Base-by-base conservation (phyloP, 1,140 invertebrate species). In the Lucilia sericata region DNA sequence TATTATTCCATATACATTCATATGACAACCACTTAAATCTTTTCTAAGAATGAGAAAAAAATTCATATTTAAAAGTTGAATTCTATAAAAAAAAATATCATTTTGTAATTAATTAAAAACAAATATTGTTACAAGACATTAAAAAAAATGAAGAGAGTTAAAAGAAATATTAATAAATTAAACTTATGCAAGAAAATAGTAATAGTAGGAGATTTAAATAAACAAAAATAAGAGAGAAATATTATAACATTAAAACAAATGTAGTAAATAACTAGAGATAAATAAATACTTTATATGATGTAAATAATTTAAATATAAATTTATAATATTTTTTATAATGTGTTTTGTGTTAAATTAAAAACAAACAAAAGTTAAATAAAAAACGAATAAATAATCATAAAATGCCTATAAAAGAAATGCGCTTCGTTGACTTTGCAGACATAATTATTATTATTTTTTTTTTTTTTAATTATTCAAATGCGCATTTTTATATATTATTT, bases 331-430 rank as follows among this genome's bases (percentile, higher is more conserved):
- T 30, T 30, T n/a, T n/a, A n/a, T 2, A 42, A 42, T 42, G 42
- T 2, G 42, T 42, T 42, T 70, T 21, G n/a, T 21, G 5, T 70
- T 70, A 60, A 30, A 82, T 82, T 82, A 82, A 82, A 65, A 55
- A 21, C 21, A 30, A 82, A 82, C 2, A 36, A 30, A 34, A 30
- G 25, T 17, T 30, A 82, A 60, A 51, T 17, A 36, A n/a, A 70
- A 21, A 25, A 25, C 65, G 65, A 70, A 70, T 70, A 70, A 70
- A 70, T 25, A 25, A 60, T 60, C 14, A 21, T 82, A 70, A 70
- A 82, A 82, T 82, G 82, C 82, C 14, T 82, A 82, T 34, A 82
- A 60, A 82, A 82, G 17, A 70, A 82, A 82, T 65, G 82, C 65
- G 82, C 81, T 82, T 82, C 82, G 76, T 80, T 80, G 42, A 47